phyloP scores from a whole-genome alignment of 2,888 invertebrate genomes.

The Drosophila macrospina region DNA sequence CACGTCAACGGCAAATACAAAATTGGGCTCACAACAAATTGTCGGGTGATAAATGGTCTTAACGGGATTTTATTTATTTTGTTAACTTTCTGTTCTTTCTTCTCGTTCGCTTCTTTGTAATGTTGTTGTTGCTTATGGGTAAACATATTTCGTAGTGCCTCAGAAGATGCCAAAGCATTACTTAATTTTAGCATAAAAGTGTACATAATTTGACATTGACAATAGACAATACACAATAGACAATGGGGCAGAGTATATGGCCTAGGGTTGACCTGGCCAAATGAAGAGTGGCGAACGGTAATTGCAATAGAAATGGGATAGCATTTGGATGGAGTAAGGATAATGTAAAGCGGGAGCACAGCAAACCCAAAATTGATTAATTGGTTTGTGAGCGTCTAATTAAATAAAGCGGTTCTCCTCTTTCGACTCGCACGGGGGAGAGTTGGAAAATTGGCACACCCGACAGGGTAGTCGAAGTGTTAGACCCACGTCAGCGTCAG shows the following conservation, averaged over 20 bases:
- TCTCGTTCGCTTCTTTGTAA: neutral
- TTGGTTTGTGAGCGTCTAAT: constrained; percentile 84
- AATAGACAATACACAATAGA: constrained; percentile 53
- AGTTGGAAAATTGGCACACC: constrained; percentile 29
- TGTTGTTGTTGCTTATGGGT: neutral
- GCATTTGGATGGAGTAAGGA: neutral
- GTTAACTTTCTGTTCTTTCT: constrained; percentile 24
- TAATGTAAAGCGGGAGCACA: constrained; percentile 8
- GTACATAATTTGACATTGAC: constrained; percentile 83
- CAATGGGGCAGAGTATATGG: neutral
- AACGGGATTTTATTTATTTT: constrained; percentile 84
- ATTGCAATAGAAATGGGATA: constrained; percentile 9
- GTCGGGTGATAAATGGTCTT: constrained; percentile 85
- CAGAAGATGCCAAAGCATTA: constrained; percentile 48
- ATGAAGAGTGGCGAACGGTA: constrained; percentile 22
- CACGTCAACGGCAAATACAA: constrained; percentile 64
- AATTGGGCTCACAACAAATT: constrained; percentile 69
- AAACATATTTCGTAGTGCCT: constrained; percentile 33
- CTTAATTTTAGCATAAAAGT: constrained; percentile 81
- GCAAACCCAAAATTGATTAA: constrained; percentile 81
- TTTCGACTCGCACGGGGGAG: constrained; percentile 10
- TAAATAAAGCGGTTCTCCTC: constrained; percentile 78
- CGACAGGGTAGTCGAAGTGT: constrained; percentile 39
- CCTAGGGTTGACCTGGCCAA: constrained; percentile 37
- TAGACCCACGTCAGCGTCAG: constrained; percentile 62